These are phyloP conservation scores for Asbolus verrucosus DNA, from an alignment of 1,140 invertebrate species.

Conservation along the genomic window DNA sequence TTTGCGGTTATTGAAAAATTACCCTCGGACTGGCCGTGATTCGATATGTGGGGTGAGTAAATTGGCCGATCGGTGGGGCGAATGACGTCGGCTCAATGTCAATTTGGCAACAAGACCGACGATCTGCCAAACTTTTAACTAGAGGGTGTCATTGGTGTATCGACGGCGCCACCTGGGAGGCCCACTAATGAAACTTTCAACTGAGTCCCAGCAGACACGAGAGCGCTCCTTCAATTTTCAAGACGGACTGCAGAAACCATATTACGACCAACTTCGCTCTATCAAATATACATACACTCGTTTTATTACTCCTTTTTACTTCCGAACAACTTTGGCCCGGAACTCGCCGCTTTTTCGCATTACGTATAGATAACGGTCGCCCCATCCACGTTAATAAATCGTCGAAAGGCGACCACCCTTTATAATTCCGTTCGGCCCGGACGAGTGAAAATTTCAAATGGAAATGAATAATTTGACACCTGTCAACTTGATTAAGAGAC, in stretches of 20 bases:
- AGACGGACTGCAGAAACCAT: constrained; percentile 31
- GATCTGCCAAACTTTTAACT: constrained; percentile 44
- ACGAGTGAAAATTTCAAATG: neutral
- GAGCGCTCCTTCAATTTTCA: constrained; percentile 36
- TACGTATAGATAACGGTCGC: constrained; percentile 17
- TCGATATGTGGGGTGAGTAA: neutral
- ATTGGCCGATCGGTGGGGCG: constrained; percentile 2
- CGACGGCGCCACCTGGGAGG: constrained; percentile 37
- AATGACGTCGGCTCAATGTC: too few species aligned
- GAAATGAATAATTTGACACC: constrained; percentile 25
- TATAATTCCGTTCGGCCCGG: neutral
- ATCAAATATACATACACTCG: constrained; percentile 40
- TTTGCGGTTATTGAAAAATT: constrained; percentile 20
- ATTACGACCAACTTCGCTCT: constrained; percentile 29
- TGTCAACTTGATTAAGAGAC: constrained; percentile 23
- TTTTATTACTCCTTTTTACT: constrained; percentile 37
- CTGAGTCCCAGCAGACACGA: constrained; percentile 13
- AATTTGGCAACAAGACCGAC: constrained; percentile 35
- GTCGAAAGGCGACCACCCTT: too few species aligned
- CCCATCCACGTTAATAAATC: constrained; percentile 2
- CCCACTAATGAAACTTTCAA: constrained; percentile 41
- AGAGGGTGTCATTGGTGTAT: constrained; percentile 40
- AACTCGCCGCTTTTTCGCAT: constrained; percentile 31
- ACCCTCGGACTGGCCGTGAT: neutral
- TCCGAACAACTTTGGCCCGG: constrained; percentile 27